Percentiles rank a stretch among this genome's conserved stretches.
These are phyloP conservation scores for Alviniconcha marisindica DNA, from an alignment of 1,140 invertebrate genomes.

Conservation along the genomic window DNA sequence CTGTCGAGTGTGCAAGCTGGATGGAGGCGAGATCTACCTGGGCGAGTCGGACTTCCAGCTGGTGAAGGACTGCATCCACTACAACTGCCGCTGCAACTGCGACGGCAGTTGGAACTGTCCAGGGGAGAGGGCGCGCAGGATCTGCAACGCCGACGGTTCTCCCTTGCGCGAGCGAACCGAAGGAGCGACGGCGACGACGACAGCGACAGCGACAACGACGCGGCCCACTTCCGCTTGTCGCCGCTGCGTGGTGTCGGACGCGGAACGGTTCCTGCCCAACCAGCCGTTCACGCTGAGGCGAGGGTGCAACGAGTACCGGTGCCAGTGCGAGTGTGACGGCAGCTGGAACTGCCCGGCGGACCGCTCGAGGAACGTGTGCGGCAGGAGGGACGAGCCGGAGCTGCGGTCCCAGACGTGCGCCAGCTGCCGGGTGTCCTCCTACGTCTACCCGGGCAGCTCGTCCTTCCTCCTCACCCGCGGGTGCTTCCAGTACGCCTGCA, in stretches of 20 bases:
- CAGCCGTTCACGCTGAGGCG: conserved; percentile 44
- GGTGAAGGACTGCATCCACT: conserved; percentile 53
- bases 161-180: not conserved
- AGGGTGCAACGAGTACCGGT: conserved; percentile 55
- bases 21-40: conserved; percentile 38
- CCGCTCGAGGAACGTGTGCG: conserved; percentile 41
- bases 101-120: conserved; percentile 54
- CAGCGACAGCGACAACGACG: not conserved
- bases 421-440: conserved; percentile 42
- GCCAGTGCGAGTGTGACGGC: conserved; percentile 62
- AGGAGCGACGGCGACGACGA: not conserved
- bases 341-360: conserved; percentile 46
- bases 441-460: conserved; percentile 42
- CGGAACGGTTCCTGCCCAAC: conserved; percentile 34
- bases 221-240: not conserved
- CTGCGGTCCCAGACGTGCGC: conserved; percentile 36
- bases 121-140: conserved; percentile 40
- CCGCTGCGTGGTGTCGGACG: conserved; percentile 35
- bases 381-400: not conserved
- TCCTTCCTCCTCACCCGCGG: conserved; percentile 47
- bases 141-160: conserved; percentile 44
- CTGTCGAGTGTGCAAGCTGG: conserved; percentile 54
- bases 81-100: conserved; percentile 55
- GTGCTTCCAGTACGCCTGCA: conserved; percentile 54
- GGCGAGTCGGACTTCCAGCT: conserved; percentile 53